Base-by-base conservation (phyloP, 2,113 vertebrate genomes). In the Jacana jacana region DNA sequence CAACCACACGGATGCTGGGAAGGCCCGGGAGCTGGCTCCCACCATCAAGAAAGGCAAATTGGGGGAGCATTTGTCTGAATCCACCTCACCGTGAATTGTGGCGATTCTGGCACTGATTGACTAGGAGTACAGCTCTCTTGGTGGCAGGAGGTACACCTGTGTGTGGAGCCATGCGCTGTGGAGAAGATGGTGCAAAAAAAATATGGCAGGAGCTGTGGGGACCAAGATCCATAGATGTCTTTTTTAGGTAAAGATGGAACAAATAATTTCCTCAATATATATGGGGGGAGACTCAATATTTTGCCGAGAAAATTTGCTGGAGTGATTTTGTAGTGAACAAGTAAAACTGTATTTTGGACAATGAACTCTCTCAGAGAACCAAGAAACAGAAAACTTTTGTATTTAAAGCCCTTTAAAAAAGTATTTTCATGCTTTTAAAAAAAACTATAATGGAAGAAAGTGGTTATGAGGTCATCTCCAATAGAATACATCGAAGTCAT, bases 1-100 rank as follows among this genome's bases (percentile, higher is more conserved):
- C 33, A 3, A 3, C 9, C 0, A 2, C 1, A 0, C 0, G 1
- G 22, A 18, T 68, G 40, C 20, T 1, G 2, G 24, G 24, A 18
- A 77, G 24, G 23, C 15, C 75, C 12, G 8, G 75, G 39, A 80
- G 39, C 12, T 0, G 2, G 19, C 49, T 90, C 27, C 37, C 3
- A 2, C 49, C n/a, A 4, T 31, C 66, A 44, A 40, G 44, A 80
- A 87, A 83, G 39, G 17, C 31, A 70, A 60, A 58, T 60, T 31
- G 2, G 1, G 5, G 31, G n/a, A 54, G 12, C 44, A 65, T 10
- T 75, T 7, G 3, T 70, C 46, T 0, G 2, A 87, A 61, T 22
- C 15, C 44, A 17, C 22, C 28, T 54, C 1, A 1, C n/a, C 5
- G 3, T 0, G 2, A 58, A 69, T 13, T 24, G 16, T 15, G 48